phyloP scores from a whole-genome alignment of 2,888 invertebrate genomes.

The Gymnoscelis rufifasciata region DNA sequence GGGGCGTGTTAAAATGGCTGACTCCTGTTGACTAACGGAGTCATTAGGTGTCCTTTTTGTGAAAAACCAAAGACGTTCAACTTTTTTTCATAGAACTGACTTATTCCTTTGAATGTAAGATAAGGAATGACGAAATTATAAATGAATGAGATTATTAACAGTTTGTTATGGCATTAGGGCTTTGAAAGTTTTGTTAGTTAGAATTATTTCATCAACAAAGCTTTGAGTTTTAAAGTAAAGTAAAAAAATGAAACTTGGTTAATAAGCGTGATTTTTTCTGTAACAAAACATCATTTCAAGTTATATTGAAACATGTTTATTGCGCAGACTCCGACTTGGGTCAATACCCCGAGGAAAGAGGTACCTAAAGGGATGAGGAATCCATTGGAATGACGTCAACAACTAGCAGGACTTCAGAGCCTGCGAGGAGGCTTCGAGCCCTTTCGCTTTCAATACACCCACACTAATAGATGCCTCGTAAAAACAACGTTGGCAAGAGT shows the following conservation, averaged over 20 bases:
- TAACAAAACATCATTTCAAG: too few relatives aligned
- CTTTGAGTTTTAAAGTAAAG: too few relatives aligned
- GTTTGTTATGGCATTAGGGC: too few relatives aligned
- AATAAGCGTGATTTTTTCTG: too few relatives aligned
- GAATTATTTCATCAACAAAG: too few relatives aligned
- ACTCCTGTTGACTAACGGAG: constrained; percentile 12
- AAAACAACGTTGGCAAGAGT: constrained; percentile 2
- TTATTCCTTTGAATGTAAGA: too few relatives aligned
- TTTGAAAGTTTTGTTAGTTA: too few relatives aligned
- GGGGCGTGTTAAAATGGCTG: constrained; percentile 34
- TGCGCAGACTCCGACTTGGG: constrained; percentile 31
- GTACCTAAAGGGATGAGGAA: constrained; percentile 72
- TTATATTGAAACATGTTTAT: not conserved
- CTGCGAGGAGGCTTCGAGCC: constrained; percentile 44
- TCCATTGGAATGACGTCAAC: constrained; percentile 80
- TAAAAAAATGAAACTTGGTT: too few relatives aligned
- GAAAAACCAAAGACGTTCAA: not conserved
- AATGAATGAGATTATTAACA: too few relatives aligned
- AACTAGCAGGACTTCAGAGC: constrained; percentile 72
- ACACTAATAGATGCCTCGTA: constrained; percentile 13
- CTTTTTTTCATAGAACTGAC: too few relatives aligned
- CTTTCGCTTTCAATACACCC: constrained; percentile 44
- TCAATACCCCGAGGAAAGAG: constrained; percentile 48
- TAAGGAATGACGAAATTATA: too few relatives aligned
- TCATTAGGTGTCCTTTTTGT: not conserved